These are phyloP conservation scores for Dynastes tityus DNA, from an alignment of 2,888 invertebrate genomes.

Conservation along the genomic window DNA sequence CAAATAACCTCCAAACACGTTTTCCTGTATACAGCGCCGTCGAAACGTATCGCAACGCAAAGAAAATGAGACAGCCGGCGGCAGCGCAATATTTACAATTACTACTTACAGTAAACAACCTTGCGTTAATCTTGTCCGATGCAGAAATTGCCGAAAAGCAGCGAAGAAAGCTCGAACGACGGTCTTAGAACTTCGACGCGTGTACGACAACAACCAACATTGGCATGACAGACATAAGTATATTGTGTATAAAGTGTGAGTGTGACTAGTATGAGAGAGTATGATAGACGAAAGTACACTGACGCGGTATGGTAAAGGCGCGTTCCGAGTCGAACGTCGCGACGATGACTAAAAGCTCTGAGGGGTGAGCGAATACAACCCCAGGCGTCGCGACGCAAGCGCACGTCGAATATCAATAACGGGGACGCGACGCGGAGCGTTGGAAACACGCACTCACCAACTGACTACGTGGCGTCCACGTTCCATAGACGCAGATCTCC, in stretches of 20 bases:
- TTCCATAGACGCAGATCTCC: conserved; percentile 21
- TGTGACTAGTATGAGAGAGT: conserved; percentile 28
- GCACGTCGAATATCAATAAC: conserved; percentile 51
- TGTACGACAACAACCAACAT: conserved; percentile 22
- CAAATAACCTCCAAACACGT: conserved; percentile 45
- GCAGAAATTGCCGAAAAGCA: conserved; percentile 15
- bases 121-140: conserved; percentile 2
- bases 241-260: conserved; percentile 24
- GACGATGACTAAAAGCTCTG: conserved; percentile 44
- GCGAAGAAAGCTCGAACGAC: conserved; percentile 15
- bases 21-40: conserved; percentile 25
- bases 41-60: neutral
- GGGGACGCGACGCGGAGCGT: conserved; percentile 45
- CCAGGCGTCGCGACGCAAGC: conserved; percentile 48
- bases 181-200: conserved; percentile 16
- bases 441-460: conserved; percentile 40
- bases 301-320: conserved; percentile 22
- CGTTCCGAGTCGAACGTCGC: conserved; percentile 45
- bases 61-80: neutral
- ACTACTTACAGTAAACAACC: conserved; percentile 41
- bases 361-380: conserved; percentile 49
- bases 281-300: conserved; percentile 30
- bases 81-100: conserved; percentile 7
- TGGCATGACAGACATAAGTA: conserved; percentile 19
- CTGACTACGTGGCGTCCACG: conserved; percentile 38